phyloP scores from a whole-genome alignment of 2,888 invertebrate species.

The Steromphala cineraria region DNA sequence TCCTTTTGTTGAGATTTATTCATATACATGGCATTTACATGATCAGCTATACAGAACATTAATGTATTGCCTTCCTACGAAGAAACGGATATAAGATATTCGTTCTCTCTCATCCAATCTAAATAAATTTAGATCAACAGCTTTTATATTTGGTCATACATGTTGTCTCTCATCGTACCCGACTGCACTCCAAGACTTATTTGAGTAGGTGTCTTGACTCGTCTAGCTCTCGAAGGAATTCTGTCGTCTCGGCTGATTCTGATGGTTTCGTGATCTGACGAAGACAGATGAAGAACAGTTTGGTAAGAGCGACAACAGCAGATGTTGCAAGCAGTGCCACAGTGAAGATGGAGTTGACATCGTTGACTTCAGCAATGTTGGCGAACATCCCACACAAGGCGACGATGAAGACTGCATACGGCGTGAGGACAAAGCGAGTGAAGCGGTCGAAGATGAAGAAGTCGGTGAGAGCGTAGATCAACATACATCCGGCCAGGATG shows the following conservation, averaged over 20 bases:
- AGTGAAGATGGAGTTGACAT: conserved; percentile 40
- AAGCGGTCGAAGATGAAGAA: conserved; percentile 49
- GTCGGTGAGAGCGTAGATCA: conserved; percentile 53
- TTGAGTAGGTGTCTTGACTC: neutral
- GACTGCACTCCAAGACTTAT: neutral
- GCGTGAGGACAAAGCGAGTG: conserved; percentile 52
- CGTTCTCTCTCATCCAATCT: too few relatives aligned
- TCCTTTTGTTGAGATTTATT: too few relatives aligned
- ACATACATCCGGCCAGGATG: conserved; percentile 46
- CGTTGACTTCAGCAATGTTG: conserved; percentile 32
- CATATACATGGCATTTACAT: too few relatives aligned
- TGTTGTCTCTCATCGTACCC: too few relatives aligned
- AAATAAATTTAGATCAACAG: too few relatives aligned
- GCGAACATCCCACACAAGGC: conserved; percentile 49
- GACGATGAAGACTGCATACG: conserved; percentile 52
- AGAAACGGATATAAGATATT: too few relatives aligned
- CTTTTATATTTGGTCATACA: too few relatives aligned
- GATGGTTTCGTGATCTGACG: neutral
- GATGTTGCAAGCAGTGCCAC: conserved; percentile 32
- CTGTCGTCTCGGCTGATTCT: neutral
- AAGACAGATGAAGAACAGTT: conserved; percentile 28
- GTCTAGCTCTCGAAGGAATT: conserved; percentile 8
- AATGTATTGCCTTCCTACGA: too few relatives aligned
- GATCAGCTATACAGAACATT: too few relatives aligned
- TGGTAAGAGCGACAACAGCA: conserved; percentile 33